Evolutionary conservation across 2,888 invertebrate genomes (phyloP), one percentile per base, ranked within the genome.

Genomic region (Apotomis turbidana): DNA sequence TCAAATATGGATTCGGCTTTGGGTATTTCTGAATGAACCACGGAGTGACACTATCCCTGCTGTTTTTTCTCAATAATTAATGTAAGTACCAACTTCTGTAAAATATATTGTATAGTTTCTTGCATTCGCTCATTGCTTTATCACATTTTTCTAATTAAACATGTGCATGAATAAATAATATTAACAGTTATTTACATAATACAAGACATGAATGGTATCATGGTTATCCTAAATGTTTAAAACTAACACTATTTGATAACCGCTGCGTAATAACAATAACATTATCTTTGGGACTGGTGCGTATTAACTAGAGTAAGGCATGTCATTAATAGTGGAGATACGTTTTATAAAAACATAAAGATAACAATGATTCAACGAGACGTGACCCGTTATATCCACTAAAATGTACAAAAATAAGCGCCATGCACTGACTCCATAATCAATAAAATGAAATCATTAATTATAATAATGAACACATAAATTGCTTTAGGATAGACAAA

Each of bases 71-170:
- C 79, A n/a, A 81, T 78, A 78, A 77, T 74, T 79, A 83, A 84
- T 77, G 89, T 90, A 87, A 89, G 89, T 90, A 88, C 81, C 78
- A 74, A 78, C 77, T 84, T 83, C 80, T 83, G 76, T 86, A 85
- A 83, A 76, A 81, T 85, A 83, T 62, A 70, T 77, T 36, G 57
- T 58, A 57, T 41, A 41, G 5, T 71, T 60, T 51, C 5, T 58
- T 41, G 49, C 55, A 61, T 49, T 63, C 15, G 0, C 27, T 62
- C 61, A 36, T 61, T n/a, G 61, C 44, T 64, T 71, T 66, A 15
- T 55, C 13, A 61, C 51, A 10, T 52, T 27, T 61, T 62, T 57
- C 27, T 49, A 38, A 62, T n/a, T 38, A 13, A 58, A 51, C 5
- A 57, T 57, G 60, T 51, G 69, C 57, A 70, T 38, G 57, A 57